Percentiles rank a stretch among this genome's conserved stretches.
These are phyloP conservation scores for Anorthoa munda DNA, from an alignment of 2,888 invertebrate species.

Conservation along the genomic window DNA sequence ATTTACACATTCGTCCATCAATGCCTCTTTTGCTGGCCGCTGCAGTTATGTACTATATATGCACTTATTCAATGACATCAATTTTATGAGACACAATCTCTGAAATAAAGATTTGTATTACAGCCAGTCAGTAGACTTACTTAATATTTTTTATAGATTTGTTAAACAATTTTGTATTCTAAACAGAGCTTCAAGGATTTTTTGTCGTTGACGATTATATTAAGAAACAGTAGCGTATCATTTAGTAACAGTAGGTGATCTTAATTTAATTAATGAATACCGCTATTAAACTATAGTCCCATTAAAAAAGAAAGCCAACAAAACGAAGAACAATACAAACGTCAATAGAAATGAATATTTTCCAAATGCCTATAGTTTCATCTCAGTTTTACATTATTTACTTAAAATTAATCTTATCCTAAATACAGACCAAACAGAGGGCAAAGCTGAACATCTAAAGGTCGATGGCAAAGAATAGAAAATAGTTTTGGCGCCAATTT, in stretches of 20 bases:
- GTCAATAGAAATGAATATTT: conserved; percentile 9
- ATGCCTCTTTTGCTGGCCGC: too few species aligned
- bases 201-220: not conserved
- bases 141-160: not conserved
- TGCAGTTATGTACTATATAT: too few species aligned
- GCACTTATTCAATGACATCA: not conserved
- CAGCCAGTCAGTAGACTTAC: not conserved
- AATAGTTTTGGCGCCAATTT: not conserved
- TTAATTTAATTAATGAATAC: conserved; percentile 10
- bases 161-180: not conserved
- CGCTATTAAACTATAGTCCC: not conserved
- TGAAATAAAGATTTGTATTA: not conserved
- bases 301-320: not conserved
- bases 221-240: conserved; percentile 1
- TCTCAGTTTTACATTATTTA: conserved; percentile 35
- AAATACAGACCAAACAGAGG: conserved; percentile 58
- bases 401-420: conserved; percentile 64
- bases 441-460: conserved; percentile 63
- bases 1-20: too few species aligned
- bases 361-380: conserved; percentile 32
- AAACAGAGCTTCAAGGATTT: not conserved
- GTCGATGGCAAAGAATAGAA: not conserved
- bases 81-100: not conserved
- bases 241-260: conserved; percentile 10
- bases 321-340: not conserved